Conservation (phyloP, 2,888 invertebrate genomes). For the Caenorhabditis sp. region DNA sequence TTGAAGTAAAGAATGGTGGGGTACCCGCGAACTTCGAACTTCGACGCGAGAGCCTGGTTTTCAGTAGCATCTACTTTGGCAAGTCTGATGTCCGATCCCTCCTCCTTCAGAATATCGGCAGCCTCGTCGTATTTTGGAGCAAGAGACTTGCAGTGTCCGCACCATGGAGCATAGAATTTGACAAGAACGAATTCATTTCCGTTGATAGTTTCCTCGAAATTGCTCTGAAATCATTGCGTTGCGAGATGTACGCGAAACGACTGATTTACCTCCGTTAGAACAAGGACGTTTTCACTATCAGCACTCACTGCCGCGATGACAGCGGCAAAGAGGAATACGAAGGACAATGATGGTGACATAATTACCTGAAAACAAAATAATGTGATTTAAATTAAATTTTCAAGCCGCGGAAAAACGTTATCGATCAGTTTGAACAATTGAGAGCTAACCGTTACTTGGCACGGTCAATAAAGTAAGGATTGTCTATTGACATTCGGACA, state of each 20-base stretch:
- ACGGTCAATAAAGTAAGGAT: conserved; percentile 22
- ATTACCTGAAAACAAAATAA: conserved; percentile 68
- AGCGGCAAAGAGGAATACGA: conserved; percentile 35
- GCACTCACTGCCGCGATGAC: conserved; percentile 29
- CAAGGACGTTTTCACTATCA: conserved; percentile 83
- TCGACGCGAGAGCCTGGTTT: conserved; percentile 92
- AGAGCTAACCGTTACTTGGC: conserved; percentile 25
- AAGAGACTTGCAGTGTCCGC: conserved; percentile 68
- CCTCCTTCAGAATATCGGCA: conserved; percentile 85
- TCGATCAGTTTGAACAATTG: not conserved
- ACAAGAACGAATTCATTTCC: conserved; percentile 87
- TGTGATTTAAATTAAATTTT: not conserved
- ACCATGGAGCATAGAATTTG: conserved; percentile 71
- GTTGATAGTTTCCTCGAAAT: conserved; percentile 90
- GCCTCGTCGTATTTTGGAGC: conserved; percentile 93
- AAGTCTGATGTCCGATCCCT: conserved; percentile 90
- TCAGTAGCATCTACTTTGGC: conserved; percentile 89
- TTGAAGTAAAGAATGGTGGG: conserved; percentile 98
- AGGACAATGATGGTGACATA: conserved; percentile 40
- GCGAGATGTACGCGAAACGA: not conserved
- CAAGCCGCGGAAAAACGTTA: not conserved
- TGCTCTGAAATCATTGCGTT: conserved; percentile 85
- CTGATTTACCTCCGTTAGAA: conserved; percentile 85
- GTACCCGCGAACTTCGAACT: conserved; percentile 92
- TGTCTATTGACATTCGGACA: conserved; percentile 26